phyloP scores from a whole-genome alignment of 2,113 vertebrate genomes.

The Eupsittula cactorum region DNA sequence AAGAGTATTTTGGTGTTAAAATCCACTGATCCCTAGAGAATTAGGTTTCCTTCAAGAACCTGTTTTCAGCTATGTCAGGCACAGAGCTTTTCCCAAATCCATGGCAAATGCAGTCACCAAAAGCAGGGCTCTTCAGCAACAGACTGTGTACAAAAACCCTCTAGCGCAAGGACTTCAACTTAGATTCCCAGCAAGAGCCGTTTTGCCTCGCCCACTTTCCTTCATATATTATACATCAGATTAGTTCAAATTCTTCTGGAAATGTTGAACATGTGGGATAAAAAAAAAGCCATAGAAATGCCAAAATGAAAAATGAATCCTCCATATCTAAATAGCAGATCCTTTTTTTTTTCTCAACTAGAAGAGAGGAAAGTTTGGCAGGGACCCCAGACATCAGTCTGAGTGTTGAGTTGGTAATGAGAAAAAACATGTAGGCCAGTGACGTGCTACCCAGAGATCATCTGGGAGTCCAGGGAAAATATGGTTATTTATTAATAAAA shows the following conservation, averaged over 20 bases:
- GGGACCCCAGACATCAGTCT: neutral
- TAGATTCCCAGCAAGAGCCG: neutral
- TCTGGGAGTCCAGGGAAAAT: neutral
- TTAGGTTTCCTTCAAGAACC: neutral
- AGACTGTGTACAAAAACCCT: neutral
- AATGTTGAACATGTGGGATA: neutral
- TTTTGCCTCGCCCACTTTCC: neutral
- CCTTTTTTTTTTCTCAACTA: neutral
- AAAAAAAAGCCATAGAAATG: neutral
- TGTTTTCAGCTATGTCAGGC: neutral
- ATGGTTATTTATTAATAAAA: neutral
- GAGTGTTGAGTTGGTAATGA: neutral
- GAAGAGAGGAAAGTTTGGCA: neutral
- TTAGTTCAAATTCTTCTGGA: neutral
- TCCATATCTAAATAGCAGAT: neutral
- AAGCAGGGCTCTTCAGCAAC: neutral
- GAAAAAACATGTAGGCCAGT: neutral
- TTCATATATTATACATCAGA: neutral
- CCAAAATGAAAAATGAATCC: neutral
- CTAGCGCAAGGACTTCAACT: neutral
- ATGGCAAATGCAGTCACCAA: neutral
- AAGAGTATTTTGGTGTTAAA: neutral
- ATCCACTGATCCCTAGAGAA: neutral
- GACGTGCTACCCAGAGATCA: neutral
- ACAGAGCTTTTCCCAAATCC: neutral